Percentiles rank a stretch among this genome's conserved stretches.
These are phyloP conservation scores for Hololepta plana DNA, from an alignment of 2,888 invertebrate species.

Conservation along the genomic window DNA sequence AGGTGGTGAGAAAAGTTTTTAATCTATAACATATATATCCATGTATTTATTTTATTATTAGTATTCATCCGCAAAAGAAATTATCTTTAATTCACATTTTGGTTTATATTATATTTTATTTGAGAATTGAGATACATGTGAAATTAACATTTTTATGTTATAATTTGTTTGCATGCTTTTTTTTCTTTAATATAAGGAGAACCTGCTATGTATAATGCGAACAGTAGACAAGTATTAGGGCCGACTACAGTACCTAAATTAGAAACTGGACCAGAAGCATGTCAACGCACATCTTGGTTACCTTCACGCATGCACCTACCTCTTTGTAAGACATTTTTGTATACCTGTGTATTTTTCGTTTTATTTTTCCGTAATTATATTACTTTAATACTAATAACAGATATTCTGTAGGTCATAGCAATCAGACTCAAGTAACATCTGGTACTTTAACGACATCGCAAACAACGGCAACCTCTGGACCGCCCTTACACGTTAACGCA, in stretches of 20 bases:
- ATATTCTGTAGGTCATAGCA: slow-evolving; percentile 15
- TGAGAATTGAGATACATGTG: no score
- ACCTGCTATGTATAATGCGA: slow-evolving; percentile 23
- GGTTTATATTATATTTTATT: no score
- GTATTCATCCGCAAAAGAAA: no score
- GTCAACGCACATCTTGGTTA: slow-evolving; percentile 43
- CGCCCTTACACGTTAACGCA: slow-evolving; percentile 16
- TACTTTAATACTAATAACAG: no score
- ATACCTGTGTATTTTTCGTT: slow-evolving; percentile 13
- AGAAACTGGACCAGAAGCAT: slow-evolving; percentile 37
- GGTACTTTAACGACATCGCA: slow-evolving; percentile 15
- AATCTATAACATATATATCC: no score
- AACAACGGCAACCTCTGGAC: slow-evolving; percentile 12
- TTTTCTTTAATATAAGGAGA: no score
- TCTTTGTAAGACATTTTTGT: slow-evolving; percentile 40
- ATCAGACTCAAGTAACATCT: slow-evolving; percentile 18
- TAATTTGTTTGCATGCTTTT: no score
- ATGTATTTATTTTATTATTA: no score
- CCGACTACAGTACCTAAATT: slow-evolving; percentile 36
- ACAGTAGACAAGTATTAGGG: slow-evolving; percentile 23
- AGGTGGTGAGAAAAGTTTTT: slow-evolving; percentile 26
- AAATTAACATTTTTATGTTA: no score
- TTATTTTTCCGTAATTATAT: slow-evolving; percentile 12
- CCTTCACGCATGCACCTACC: slow-evolving; percentile 45
- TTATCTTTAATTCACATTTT: no score